Percentiles rank a stretch among this genome's conserved stretches.
Evolutionary conservation across 1,140 invertebrate genomes (phyloP).

Genomic region (Megalonaias nervosa): DNA sequence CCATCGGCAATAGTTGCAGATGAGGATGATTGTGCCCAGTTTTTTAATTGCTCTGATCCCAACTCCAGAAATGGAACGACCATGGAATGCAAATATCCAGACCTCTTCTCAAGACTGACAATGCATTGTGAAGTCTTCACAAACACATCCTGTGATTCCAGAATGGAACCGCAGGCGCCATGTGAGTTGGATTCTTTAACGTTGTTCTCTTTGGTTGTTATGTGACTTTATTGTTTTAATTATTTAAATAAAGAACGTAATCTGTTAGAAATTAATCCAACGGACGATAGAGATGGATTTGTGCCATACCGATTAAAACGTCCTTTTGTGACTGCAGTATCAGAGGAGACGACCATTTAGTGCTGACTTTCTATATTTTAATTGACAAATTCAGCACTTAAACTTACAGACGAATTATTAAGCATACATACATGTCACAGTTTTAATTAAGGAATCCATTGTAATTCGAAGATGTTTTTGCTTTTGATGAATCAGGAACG

Average conservation of each 20-base stretch:
- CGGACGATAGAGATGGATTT: no score
- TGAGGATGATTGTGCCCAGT: constrained; percentile 40
- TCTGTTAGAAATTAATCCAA: no score
- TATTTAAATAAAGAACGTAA: no score
- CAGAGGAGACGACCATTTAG: no score
- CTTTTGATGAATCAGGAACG: background rate
- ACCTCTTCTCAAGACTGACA: constrained; percentile 19
- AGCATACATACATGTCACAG: no score
- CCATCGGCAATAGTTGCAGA: constrained; percentile 23
- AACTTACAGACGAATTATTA: no score
- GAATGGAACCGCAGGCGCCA: constrained; percentile 42
- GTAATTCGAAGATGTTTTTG: background rate
- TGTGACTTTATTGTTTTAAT: background rate
- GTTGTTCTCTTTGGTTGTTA: background rate
- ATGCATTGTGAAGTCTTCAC: constrained; percentile 34
- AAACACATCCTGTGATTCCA: constrained; percentile 25
- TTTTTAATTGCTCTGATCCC: constrained; percentile 35
- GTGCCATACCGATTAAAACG: no score
- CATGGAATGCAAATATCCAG: constrained; percentile 39
- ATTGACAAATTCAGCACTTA: no score
- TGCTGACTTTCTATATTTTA: no score
- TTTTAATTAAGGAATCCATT: background rate
- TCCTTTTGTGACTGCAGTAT: no score
- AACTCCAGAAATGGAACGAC: constrained; percentile 5
- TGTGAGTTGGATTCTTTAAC: constrained; percentile 21